Percentiles rank a stretch among this genome's conserved stretches.
These are phyloP conservation scores for Synergus gifuensis DNA, from an alignment of 2,888 invertebrate genomes.

Conservation along the genomic window DNA sequence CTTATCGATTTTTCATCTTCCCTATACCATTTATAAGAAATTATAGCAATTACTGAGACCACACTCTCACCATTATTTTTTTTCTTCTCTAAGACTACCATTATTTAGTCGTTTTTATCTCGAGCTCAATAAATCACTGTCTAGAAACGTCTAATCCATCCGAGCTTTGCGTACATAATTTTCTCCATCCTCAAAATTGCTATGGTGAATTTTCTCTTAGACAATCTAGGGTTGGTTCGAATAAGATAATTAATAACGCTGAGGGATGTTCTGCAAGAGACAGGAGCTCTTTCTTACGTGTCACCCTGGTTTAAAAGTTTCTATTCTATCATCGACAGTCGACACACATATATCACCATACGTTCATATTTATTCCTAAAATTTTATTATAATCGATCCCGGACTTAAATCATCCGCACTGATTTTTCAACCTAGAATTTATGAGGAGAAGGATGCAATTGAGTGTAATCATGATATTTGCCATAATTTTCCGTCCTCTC, in stretches of 20 bases:
- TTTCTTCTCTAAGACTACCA: neutral
- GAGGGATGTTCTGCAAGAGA: constrained; percentile 16
- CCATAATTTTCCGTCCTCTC: neutral
- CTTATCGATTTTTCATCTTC: neutral
- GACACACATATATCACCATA: neutral
- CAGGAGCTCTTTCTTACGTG: neutral
- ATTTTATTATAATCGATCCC: neutral
- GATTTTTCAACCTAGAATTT: neutral
- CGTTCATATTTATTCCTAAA: neutral
- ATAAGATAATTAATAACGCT: constrained; percentile 23
- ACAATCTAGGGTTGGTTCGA: neutral
- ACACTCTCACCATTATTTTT: neutral
- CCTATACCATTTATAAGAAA: neutral
- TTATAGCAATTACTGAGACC: neutral
- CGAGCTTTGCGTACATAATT: constrained; percentile 12
- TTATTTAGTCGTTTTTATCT: constrained; percentile 6
- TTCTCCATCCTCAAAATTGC: constrained; percentile 26
- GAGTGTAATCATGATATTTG: constrained; percentile 22
- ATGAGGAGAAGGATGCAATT: constrained; percentile 1
- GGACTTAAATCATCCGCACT: neutral
- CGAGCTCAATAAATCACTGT: constrained; percentile 24
- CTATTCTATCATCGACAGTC: too few relatives aligned
- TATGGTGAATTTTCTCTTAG: neutral
- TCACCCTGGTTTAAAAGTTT: neutral
- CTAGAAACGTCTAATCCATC: constrained; percentile 1